phyloP scores from a whole-genome alignment of 2,888 invertebrate genomes.

The Aporophyla nigra region DNA sequence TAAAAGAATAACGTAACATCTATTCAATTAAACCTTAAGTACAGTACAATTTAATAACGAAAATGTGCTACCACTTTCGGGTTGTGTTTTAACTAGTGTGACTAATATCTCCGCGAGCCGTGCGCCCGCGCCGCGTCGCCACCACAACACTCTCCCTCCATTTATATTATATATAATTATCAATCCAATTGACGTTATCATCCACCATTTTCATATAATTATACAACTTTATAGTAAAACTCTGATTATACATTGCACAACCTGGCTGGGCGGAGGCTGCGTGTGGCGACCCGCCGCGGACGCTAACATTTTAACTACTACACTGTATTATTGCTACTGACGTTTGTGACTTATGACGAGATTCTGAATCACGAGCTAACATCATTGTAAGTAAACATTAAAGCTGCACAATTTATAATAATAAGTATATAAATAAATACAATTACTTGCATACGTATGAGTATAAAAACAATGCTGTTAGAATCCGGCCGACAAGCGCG shows the following conservation, averaged over 20 bases:
- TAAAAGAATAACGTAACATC: constrained; percentile 91
- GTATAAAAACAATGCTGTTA: constrained; percentile 85
- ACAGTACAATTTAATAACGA: constrained; percentile 87
- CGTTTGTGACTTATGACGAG: constrained; percentile 91
- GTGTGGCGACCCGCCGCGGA: constrained; percentile 74
- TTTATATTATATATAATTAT: constrained; percentile 62
- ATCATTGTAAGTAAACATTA: constrained; percentile 91
- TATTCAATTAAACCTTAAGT: constrained; percentile 89
- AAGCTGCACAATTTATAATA: constrained; percentile 90
- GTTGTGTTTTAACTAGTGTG: constrained; percentile 89
- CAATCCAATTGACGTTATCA: constrained; percentile 67
- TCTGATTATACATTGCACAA: constrained; percentile 84
- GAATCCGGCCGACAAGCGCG: constrained; percentile 79
- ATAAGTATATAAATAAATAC: constrained; percentile 90
- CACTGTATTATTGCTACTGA: constrained; percentile 89
- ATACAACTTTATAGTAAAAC: constrained; percentile 72
- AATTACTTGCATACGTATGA: constrained; percentile 83
- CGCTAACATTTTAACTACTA: constrained; percentile 80
- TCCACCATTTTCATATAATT: constrained; percentile 65
- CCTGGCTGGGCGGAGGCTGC: constrained; percentile 68
- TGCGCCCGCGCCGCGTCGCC: constrained; percentile 57
- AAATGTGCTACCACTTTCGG: constrained; percentile 90
- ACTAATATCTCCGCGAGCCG: constrained; percentile 80
- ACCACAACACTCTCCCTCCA: constrained; percentile 46
- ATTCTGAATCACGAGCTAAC: constrained; percentile 91